These are phyloP conservation scores for Hydropsyche betteni DNA, from an alignment of 2,888 invertebrate genomes.

Conservation along the genomic window DNA sequence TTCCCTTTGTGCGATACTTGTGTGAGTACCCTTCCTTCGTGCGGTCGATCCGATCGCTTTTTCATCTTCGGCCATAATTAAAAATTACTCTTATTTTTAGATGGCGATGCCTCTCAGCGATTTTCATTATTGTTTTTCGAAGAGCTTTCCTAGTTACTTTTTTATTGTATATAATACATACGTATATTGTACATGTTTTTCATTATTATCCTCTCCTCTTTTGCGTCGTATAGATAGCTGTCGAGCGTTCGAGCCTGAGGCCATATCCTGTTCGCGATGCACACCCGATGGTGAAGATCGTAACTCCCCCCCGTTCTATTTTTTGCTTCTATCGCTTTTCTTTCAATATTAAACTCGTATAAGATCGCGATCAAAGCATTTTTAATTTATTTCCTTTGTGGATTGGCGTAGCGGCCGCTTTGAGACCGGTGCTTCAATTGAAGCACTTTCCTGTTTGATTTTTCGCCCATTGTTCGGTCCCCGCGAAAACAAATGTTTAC, in stretches of 20 bases:
- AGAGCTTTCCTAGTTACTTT: not conserved
- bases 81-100: too few species aligned
- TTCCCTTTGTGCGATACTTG: too few species aligned
- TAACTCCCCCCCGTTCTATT: constrained; percentile 3
- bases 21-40: too few species aligned
- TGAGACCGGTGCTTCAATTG: constrained; percentile 36
- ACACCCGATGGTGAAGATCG: constrained; percentile 37
- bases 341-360: constrained; percentile 41
- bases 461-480: constrained; percentile 36
- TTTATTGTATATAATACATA: not conserved
- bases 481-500: constrained; percentile 39
- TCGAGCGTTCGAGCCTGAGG: constrained; percentile 12
- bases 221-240: constrained; percentile 27
- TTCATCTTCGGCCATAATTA: too few species aligned
- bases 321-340: constrained; percentile 38
- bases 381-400: constrained; percentile 42
- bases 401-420: constrained; percentile 35
- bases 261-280: constrained; percentile 20
- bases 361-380: constrained; percentile 39
- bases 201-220: not conserved
- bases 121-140: too few species aligned
- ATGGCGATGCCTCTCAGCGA: too few species aligned
- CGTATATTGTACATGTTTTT: not conserved
- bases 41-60: too few species aligned
- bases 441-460: constrained; percentile 40